Conservation (phyloP, 2,113 vertebrate genomes). For the Notothenia rossii region DNA sequence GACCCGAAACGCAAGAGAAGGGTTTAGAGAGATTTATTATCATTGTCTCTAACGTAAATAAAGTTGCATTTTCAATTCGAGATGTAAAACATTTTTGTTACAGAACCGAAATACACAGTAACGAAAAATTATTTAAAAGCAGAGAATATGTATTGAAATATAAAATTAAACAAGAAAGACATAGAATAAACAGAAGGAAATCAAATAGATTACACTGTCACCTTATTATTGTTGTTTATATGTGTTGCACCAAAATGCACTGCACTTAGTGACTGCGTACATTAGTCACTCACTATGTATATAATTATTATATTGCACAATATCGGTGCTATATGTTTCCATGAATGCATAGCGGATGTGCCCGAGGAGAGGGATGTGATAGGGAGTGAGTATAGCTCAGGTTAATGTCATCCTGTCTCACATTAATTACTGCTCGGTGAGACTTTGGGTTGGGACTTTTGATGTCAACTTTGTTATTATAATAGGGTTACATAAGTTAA, state of each 20-base stretch:
- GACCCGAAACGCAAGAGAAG: too few species aligned
- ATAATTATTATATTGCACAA: not conserved
- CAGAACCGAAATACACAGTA: not conserved
- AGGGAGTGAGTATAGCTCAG: conserved; percentile 9
- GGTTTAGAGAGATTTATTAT: not conserved
- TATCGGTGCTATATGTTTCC: conserved; percentile 2
- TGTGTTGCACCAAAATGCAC: too few species aligned
- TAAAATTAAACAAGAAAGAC: too few species aligned
- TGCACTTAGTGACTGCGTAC: too few species aligned
- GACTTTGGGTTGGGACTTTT: conserved; percentile 19
- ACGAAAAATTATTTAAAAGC: not conserved
- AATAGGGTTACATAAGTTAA: too few species aligned
- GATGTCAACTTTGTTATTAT: conserved; percentile 1
- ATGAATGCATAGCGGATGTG: not conserved
- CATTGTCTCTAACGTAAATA: not conserved
- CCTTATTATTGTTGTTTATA: too few species aligned
- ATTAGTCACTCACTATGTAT: not conserved
- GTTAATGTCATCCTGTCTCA: conserved; percentile 14
- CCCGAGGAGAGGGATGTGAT: not conserved
- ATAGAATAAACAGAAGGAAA: too few species aligned
- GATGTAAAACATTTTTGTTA: not conserved
- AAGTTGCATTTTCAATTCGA: not conserved
- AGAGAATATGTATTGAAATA: too few species aligned
- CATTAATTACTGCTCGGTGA: not conserved
- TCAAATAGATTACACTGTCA: too few species aligned